Base-by-base conservation (phyloP, 2,113 vertebrate genomes). In the Mesoclemmys tuberculata region DNA sequence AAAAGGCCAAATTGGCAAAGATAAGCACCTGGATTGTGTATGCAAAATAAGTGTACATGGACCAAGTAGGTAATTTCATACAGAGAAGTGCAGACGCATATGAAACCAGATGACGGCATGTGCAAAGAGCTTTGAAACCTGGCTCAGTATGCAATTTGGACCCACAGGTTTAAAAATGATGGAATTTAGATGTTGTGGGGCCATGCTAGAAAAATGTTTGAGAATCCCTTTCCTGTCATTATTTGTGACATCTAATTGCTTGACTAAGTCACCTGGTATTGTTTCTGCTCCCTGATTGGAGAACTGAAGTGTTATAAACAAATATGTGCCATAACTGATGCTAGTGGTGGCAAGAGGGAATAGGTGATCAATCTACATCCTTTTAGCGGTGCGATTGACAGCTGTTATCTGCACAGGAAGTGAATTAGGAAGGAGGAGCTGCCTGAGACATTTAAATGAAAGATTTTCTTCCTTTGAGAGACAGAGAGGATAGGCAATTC, bases 31-130 rank as follows among this genome's bases (percentile, higher is more conserved):
- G 3, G 41, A 58, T n/a, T 85, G 31, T 75, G 24, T 80, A 92
- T 46, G n/a, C 11, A 75, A 71, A 13, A 84, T 3, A 38, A 0
- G 0, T 1, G 2, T 3, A 22, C 41, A 10, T 41, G 38, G 29
- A 85, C 26, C 5, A 87, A 82, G 14, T 6, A 21, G 80, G 83
- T 90, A 85, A 41, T 46, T 51, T 14, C 38, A 46, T 86, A n/a
- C 49, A 61, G 49, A 56, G 29, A 61, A 0, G 0, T 24, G 12
- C 10, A 44, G 38, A 24, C 26, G 74, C 41, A 29, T 27, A 24
- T 44, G 74, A 77, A 44, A 77, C 21, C 38, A 77, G 24, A 27
- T 27, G 26, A 29, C 12, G 27, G 26, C 3, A 46, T 85, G 22
- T 14, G 24, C 12, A 78, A 52, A 92, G 92, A 71, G 10, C 4